Conservation (phyloP, 1,140 invertebrate genomes). For the Thaumatotibia leucotreta region DNA sequence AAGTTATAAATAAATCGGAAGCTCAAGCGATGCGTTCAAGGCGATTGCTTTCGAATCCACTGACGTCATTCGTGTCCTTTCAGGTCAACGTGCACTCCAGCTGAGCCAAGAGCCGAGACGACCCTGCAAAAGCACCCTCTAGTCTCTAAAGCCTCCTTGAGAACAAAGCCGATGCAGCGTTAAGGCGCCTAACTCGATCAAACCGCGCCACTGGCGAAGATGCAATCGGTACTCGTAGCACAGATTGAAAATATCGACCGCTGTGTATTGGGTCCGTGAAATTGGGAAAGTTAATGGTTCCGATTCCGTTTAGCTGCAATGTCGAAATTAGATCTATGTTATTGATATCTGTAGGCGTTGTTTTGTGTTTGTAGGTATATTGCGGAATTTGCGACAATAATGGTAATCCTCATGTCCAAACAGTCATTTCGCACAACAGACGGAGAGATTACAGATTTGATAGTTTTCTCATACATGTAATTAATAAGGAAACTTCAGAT, state of each 20-base stretch:
- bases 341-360: not conserved
- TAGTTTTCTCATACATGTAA: no score
- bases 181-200: constrained; percentile 22
- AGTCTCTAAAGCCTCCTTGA: constrained; percentile 15
- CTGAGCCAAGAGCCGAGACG: not conserved
- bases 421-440: no score
- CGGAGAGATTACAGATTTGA: no score
- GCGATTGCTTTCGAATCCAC: not conserved
- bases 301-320: not conserved
- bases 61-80: constrained; percentile 34
- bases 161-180: constrained; percentile 34
- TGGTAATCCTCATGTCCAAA: no score
- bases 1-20: not conserved
- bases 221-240: not conserved
- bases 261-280: not conserved
- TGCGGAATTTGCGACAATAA: not conserved
- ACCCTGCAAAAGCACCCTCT: constrained; percentile 20
- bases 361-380: not conserved
- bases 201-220: constrained; percentile 9
- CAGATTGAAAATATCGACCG: constrained; percentile 10
- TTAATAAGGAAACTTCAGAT: no score
- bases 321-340: not conserved
- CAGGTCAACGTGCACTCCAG: constrained; percentile 34
- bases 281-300: not conserved
- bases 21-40: not conserved